Percentiles rank a stretch among this genome's conserved stretches.
Conservation (phyloP, 2,888 invertebrate species). For the Coelogynopora nodosa region DNA sequence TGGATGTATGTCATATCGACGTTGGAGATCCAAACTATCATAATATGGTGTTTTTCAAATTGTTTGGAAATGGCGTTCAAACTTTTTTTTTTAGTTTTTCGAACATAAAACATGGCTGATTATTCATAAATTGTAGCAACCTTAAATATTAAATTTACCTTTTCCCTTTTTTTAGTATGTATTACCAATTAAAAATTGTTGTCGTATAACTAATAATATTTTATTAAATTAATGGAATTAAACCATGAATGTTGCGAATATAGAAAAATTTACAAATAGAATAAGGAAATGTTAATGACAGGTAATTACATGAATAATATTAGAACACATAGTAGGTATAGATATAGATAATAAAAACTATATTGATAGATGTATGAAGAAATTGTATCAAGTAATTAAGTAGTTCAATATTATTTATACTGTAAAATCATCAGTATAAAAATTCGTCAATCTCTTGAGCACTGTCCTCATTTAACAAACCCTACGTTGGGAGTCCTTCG, state of each 20-base stretch:
- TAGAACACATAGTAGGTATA: neutral
- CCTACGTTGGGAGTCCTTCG: neutral
- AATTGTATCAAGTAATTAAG: neutral
- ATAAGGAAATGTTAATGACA: neutral
- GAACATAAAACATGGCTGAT: too few species aligned
- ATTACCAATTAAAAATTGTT: too few species aligned
- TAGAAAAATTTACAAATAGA: neutral
- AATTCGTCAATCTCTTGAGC: neutral
- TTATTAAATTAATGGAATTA: neutral
- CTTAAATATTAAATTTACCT: neutral
- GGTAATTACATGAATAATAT: neutral
- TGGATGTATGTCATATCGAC: too few species aligned
- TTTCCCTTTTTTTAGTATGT: neutral
- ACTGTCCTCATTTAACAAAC: neutral
- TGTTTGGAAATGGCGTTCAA: too few species aligned
- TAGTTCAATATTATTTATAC: neutral
- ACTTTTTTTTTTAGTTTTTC: too few species aligned
- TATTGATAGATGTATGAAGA: neutral
- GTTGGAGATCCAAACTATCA: too few species aligned
- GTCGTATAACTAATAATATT: neutral
- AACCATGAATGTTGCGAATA: neutral
- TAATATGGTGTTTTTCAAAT: too few species aligned
- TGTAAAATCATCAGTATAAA: neutral
- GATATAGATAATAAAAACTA: neutral
- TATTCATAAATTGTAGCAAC: too few species aligned